These are phyloP conservation scores for Heliconius ismenius DNA, from an alignment of 2,888 invertebrate genomes.

Conservation along the genomic window DNA sequence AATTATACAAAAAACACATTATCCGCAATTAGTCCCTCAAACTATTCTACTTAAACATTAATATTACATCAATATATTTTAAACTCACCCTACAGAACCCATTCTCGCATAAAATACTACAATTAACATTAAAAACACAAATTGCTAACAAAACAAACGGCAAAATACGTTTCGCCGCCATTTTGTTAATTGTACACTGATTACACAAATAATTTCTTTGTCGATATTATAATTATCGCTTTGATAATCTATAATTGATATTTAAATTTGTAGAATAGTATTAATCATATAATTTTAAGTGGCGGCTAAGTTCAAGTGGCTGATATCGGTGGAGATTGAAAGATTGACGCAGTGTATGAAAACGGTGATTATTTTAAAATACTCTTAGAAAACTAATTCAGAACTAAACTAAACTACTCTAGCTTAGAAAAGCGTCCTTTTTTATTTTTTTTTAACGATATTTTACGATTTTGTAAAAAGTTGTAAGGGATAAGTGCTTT, in stretches of 20 bases:
- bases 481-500: no score
- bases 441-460: no score
- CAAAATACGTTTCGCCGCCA: slow-evolving; percentile 51
- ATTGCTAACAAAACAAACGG: slow-evolving; percentile 53
- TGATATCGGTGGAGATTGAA: background rate
- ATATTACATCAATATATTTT: background rate
- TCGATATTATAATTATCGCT: slow-evolving; percentile 35
- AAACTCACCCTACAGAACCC: slow-evolving; percentile 69
- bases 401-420: no score
- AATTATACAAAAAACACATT: background rate
- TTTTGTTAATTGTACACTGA: slow-evolving; percentile 57
- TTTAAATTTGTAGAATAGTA: slow-evolving; percentile 28
- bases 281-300: slow-evolving; percentile 2
- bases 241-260: slow-evolving; percentile 39
- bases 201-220: slow-evolving; percentile 47
- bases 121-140: slow-evolving; percentile 48
- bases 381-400: no score
- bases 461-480: no score
- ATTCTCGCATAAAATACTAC: slow-evolving; percentile 60
- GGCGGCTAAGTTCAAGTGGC: slow-evolving; percentile 1
- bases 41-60: no score
- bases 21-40: no score
- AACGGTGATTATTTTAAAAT: background rate
- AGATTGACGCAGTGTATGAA: background rate
- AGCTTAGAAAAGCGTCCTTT: no score